Evolutionary conservation across 2,797 vertebrate genomes (phyloP), one percentile per base, ranked within the genome.

Genomic region (Lutjanus argentimaculatus): DNA sequence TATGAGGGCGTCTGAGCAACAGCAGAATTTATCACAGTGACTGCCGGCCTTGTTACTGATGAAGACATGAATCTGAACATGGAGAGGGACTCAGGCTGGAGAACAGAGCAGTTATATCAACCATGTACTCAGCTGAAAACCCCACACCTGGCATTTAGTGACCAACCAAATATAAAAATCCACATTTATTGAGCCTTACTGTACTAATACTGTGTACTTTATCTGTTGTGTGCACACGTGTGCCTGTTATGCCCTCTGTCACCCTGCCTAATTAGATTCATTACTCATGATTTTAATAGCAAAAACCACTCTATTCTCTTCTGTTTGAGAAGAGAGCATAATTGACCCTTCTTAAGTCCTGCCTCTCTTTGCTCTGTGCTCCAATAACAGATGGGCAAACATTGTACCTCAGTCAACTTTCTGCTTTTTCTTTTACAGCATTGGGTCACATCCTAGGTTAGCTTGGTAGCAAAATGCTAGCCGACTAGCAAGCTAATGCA

Each of bases 11-110:
- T 87, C 82, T 83, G 80, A 82, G 76, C 75, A 72, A 76, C 72
- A 17, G 61, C 65, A 72, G 73, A 57, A 92, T 93, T 82, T 75
- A 88, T 91, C 88, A 92, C 83, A 8, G 61, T 61, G 74, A 85
- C 77, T 80, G 81, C 30, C 43, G 79, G 83, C 84, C 89, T 91
- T 90, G 88, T 84, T 84, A 43, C 84, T 52, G 75, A 89, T 85
- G 79, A 88, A 93, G 82, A 91, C 82, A 75, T 85, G 72, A 77
- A 82, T 77, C 75, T 88, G 80, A 78, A 74, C 63, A 72, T 14
- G 43, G 78, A 36, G 52, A 51, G n/a, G 8, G 56, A 68, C 62
- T 62, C 19, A 55, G 58, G n/a, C 22, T 36, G 58, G 43, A 67
- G 66, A 17, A 59, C 17, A 63, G 59, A n/a, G 42, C 65, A 49